These are phyloP conservation scores for Takifugu bimaculatus DNA, from an alignment of 2,113 vertebrate genomes.

Conservation along the genomic window DNA sequence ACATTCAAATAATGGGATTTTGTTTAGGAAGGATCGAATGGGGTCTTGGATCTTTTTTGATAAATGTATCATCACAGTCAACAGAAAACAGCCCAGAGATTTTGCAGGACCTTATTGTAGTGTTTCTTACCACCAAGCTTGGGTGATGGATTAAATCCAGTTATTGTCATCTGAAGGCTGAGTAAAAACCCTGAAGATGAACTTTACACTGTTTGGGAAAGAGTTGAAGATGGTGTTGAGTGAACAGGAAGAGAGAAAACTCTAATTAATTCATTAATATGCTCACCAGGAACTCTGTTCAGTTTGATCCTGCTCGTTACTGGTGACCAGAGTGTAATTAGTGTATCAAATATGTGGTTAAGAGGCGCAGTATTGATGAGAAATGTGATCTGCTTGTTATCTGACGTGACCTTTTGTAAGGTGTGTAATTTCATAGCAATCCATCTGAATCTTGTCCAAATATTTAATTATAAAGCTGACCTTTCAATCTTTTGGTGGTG, in stretches of 20 bases:
- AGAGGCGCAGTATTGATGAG: neutral
- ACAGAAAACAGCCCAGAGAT: constrained; percentile 8
- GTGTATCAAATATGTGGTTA: neutral
- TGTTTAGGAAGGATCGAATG: neutral
- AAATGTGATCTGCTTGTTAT: neutral
- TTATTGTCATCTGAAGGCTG: neutral
- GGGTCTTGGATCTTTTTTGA: constrained; percentile 13
- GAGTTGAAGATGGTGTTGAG: neutral
- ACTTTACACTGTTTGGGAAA: constrained; percentile 2
- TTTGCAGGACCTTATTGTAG: neutral
- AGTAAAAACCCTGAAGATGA: constrained; percentile 1
- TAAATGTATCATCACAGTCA: constrained; percentile 1
- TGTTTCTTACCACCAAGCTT: neutral
- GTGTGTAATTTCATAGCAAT: neutral
- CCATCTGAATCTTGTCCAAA: neutral
- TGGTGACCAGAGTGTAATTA: neutral
- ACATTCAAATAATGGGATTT: too few relatives aligned
- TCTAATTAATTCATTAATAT: too few relatives aligned
- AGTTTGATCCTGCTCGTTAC: too few relatives aligned
- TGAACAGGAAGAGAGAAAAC: neutral
- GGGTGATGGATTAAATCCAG: neutral
- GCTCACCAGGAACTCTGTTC: too few relatives aligned
- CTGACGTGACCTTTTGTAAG: neutral
- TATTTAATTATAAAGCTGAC: neutral
- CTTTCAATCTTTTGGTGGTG: neutral